These are phyloP conservation scores for Phenacoccus solenopsis DNA, from an alignment of 1,140 invertebrate species.

Conservation along the genomic window DNA sequence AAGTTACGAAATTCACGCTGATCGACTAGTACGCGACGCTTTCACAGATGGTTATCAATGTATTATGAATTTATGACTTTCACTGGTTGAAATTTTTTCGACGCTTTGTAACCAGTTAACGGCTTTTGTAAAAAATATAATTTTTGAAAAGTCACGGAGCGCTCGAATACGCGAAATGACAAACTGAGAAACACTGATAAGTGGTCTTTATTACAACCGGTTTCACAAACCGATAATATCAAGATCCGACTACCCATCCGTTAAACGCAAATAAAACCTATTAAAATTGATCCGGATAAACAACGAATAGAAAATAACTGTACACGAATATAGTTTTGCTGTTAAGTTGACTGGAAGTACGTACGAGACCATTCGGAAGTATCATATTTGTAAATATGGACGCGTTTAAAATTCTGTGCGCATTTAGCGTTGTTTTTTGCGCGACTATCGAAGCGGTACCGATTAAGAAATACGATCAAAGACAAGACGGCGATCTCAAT, in stretches of 20 bases:
- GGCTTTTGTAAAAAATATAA: neutral
- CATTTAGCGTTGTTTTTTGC: neutral
- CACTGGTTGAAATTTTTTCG: neutral
- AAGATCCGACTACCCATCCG: conserved; percentile 8
- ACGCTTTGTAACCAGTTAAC: neutral
- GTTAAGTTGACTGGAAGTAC: neutral
- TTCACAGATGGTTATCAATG: neutral
- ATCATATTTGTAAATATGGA: conserved; percentile 1
- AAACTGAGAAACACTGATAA: neutral
- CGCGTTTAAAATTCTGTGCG: conserved; percentile 1
- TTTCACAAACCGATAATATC: conserved; percentile 5
- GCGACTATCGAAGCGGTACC: neutral
- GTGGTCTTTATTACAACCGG: conserved; percentile 6
- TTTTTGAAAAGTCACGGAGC: neutral
- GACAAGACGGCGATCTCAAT: conserved; percentile 7
- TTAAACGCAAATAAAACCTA: conserved; percentile 17
- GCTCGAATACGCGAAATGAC: neutral
- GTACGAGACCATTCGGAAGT: conserved; percentile 10
- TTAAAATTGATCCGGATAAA: conserved; percentile 15
- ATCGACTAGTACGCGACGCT: too few species aligned
- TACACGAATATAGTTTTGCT: conserved; percentile 5
- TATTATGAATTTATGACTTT: neutral
- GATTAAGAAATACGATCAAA: neutral
- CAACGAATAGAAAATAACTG: conserved; percentile 9
- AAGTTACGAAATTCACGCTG: neutral